Base-by-base conservation (phyloP, 35 echinoderm and acorn worm species). In the Ophiothrix spiculata region DNA sequence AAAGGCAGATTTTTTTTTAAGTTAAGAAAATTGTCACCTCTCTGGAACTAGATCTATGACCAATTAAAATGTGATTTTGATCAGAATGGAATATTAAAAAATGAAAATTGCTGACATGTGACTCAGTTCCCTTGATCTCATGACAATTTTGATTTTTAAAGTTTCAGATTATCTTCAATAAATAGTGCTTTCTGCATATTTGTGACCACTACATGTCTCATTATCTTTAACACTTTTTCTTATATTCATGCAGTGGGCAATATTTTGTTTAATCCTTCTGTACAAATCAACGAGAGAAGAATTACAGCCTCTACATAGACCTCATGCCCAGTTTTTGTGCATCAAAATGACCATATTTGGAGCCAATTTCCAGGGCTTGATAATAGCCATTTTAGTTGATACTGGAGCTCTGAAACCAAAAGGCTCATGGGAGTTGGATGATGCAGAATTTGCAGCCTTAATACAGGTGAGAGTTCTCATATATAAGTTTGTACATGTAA, bases 251-350 rank as follows among this genome's bases (percentile, higher is more conserved):
- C 39, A 86, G 84, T 86, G 84, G 64, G 84, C 84, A 4, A 86
- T 86, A 8, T 86, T 76, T 73, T 86, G 84, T 34, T 14, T 86
- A 36, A 29, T 49, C 36, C 73, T 86, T 16, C 84, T 86, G 38
- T 64, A 64, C 16, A 86, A 76, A 75, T 56, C 74, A 13, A 86
- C 84, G 15, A 56, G 35, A 0, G 64, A 86, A 23, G 84, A 86
- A 32, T 73, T 86, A 11, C 32, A 86, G 36, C 63, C 69, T 32
- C 84, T 86, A 33, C 69, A 56, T 73, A 74, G 39, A 35, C 69
- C 84, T 15, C 21, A 28, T 28, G 10, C 74, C 21, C 84, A 86
- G 69, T 86, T 86, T 42, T 56, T 77, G 21, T 56, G 84, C 17
- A 45, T 86, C 15, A 56, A 86, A n/a, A 25, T 86, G 0, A 64